Evolutionary conservation across 2,797 vertebrate genomes (phyloP).

Genomic region (Paguma larvata): DNA sequence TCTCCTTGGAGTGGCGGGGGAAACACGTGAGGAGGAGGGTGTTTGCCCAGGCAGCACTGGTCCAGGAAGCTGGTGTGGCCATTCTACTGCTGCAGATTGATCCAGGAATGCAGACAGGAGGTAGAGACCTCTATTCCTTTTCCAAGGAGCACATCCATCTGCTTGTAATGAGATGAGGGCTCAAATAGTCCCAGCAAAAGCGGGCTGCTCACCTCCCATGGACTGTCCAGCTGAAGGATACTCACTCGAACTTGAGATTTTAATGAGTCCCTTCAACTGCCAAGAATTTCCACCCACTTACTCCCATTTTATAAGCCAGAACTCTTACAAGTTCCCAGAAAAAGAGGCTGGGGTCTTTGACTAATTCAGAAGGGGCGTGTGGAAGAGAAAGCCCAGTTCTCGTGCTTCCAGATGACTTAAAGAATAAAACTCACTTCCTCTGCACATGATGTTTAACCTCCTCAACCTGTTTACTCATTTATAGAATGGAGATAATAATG

Average conservation of each 20-base stretch:
- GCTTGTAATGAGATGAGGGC: not conserved
- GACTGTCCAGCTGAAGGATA: not conserved
- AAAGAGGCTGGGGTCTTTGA: not conserved
- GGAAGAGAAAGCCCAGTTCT: not conserved
- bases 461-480: not conserved
- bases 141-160: not conserved
- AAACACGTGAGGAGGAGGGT: not conserved
- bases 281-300: not conserved
- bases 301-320: not conserved
- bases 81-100: not conserved
- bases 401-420: not conserved
- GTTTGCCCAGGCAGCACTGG: not conserved
- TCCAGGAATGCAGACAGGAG: not conserved
- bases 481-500: not conserved
- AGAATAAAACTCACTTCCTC: not conserved
- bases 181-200: not conserved
- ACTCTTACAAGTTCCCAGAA: not conserved
- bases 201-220: not conserved
- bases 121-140: not conserved
- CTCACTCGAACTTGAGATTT: not conserved
- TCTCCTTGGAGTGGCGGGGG: not conserved
- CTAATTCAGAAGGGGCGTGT: not conserved
- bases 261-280: not conserved
- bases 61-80: not conserved
- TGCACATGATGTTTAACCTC: not conserved